Evolutionary conservation across 1,140 invertebrate species (phyloP), one percentile per base, ranked within the genome.

Genomic region (Lordiphosa stackelbergi): DNA sequence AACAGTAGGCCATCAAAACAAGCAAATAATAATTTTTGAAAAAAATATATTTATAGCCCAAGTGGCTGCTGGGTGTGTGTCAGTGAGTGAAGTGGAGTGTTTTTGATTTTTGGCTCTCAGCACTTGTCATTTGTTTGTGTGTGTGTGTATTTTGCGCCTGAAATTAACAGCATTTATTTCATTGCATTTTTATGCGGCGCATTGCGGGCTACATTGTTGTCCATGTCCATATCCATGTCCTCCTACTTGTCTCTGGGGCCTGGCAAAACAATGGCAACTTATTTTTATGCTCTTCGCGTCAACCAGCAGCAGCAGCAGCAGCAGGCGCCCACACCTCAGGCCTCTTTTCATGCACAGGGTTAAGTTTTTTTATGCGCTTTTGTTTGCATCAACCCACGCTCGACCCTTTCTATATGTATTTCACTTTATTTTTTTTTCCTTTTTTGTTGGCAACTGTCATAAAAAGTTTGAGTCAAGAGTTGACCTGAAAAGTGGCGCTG

Each of bases 91-190:
- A 40, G 38, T 53, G 53, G 48, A 59, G 47, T 66, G 61, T 22
- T 47, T 66, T 47, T 75, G 66, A 71, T 77, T 77, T 75, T 40
- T 45, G 24, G 42, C 24, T 49, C 46, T n/a, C 42, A 52, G 65
- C 54, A 74, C 61, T 81, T 69, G 70, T 70, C 68, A 60, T 42
- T 47, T 59, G 49, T 56, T 53, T 62, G 48, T 16, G 37, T 54
- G 65, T 70, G 65, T 60, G 60, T 66, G 36, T 40, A 13, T 12
- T 19, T 16, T 78, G 70, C 71, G 73, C 62, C 75, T 78, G 75
- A 70, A 78, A 81, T 78, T 81, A 78, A 81, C 75, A 74, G 74
- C 73, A 81, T 74, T 74, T 81, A 78, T 74, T 81, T 74, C 74
- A 74, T 78, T 70, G 70, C 75, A 66, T 59, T 58, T 59, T 66